Evolutionary conservation across 2,888 invertebrate genomes (phyloP).

Genomic region (Xestia rhomboidea): DNA sequence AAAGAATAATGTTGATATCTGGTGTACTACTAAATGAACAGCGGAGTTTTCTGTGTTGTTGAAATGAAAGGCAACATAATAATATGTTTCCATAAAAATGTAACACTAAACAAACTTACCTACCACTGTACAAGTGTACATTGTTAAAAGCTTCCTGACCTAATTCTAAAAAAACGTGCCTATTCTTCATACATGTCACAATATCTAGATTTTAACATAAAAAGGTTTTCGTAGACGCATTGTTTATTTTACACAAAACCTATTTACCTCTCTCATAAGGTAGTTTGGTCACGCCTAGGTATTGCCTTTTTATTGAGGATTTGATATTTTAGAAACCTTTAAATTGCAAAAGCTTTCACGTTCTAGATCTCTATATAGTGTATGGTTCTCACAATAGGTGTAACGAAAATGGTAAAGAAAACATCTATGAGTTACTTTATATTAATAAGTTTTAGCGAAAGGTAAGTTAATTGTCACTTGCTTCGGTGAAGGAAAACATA

Average conservation of each 20-base stretch:
- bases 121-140: background rate
- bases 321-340: slow-evolving; percentile 32
- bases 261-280: slow-evolving; percentile 2
- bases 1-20: background rate
- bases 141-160: background rate
- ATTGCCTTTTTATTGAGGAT: slow-evolving; percentile 3
- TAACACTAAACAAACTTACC: background rate
- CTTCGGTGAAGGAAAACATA: too few relatives aligned
- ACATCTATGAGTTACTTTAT: background rate
- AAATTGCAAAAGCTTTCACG: slow-evolving; percentile 32
- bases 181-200: background rate
- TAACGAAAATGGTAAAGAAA: background rate
- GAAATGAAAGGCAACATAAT: slow-evolving; percentile 2
- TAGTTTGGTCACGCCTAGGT: slow-evolving; percentile 31
- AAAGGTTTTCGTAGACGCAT: background rate
- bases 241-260: background rate
- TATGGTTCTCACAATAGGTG: background rate
- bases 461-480: too few relatives aligned
- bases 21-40: background rate
- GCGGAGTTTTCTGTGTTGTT: background rate
- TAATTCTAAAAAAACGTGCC: slow-evolving; percentile 3
- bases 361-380: background rate
- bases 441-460: background rate
- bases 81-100: slow-evolving; percentile 3
- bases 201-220: background rate